Conservation (phyloP, 2,888 invertebrate species). For the Rhopalosiphum nymphaeae region DNA sequence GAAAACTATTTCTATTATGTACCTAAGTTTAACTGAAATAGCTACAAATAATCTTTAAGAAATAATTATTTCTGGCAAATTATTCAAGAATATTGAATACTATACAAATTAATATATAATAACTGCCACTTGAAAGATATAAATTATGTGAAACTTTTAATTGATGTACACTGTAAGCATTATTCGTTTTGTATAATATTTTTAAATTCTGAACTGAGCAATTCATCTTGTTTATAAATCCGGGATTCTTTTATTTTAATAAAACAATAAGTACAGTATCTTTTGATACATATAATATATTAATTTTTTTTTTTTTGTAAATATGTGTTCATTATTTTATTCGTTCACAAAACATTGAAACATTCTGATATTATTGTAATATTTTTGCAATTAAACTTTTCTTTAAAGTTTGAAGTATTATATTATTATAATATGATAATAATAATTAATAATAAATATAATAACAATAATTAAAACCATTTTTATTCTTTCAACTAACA, state of each 20-base stretch:
- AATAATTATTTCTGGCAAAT: conserved; percentile 9
- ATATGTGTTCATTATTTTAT: conserved; percentile 47
- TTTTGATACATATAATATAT: background rate
- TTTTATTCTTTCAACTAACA: background rate
- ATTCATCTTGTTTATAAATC: conserved; percentile 45
- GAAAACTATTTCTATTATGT: background rate
- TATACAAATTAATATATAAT: background rate
- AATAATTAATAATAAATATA: background rate
- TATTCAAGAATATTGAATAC: background rate
- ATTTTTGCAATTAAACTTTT: conserved; percentile 28
- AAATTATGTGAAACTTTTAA: conserved; percentile 9
- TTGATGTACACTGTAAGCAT: background rate
- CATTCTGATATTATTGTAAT: conserved; percentile 34
- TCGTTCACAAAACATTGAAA: conserved; percentile 15
- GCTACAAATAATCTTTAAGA: background rate
- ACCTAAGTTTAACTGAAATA: background rate
- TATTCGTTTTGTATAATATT: conserved; percentile 7
- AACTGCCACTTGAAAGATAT: background rate
- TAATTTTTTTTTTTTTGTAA: background rate
- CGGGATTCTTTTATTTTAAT: conserved; percentile 5
- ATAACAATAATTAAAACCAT: conserved; percentile 16
- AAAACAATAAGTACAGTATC: conserved; percentile 23
- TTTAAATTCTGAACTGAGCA: background rate
- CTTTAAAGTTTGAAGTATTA: background rate
- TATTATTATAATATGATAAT: conserved; percentile 16